A percentile compares a stretch with the other conserved stretches of the same genome.
These are phyloP conservation scores for Styela plicata DNA, from an alignment of 23 tunicate species.

Conservation along the genomic window DNA sequence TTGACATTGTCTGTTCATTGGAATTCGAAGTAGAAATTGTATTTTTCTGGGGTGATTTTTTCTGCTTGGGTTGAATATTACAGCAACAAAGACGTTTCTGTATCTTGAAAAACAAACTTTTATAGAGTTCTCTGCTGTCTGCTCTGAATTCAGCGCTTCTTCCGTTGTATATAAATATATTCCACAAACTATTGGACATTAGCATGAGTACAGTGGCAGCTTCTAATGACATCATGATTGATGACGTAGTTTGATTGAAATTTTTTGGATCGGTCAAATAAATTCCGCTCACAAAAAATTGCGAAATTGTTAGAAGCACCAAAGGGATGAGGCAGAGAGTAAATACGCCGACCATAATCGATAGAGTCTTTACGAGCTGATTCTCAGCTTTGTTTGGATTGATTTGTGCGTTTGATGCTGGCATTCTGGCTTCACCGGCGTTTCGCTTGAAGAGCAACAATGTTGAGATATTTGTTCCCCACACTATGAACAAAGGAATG, in stretches of 20 bases:
- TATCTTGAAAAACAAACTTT: background rate
- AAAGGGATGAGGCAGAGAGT: slow-evolving; percentile 33
- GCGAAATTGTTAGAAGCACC: slow-evolving; percentile 12
- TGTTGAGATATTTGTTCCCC: slow-evolving; percentile 36
- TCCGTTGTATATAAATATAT: slow-evolving; percentile 59
- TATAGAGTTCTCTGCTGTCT: background rate
- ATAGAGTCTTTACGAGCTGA: slow-evolving; percentile 32
- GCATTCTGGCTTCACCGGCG: slow-evolving; percentile 1
- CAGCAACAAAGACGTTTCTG: background rate
- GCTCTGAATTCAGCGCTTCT: slow-evolving; percentile 49
- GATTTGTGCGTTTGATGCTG: background rate
- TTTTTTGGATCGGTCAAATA: slow-evolving; percentile 15
- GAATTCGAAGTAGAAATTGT: background rate
- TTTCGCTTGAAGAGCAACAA: slow-evolving; percentile 26
- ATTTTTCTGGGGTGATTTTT: background rate
- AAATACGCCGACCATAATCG: slow-evolving; percentile 48
- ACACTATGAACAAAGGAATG: slow-evolving; percentile 45
- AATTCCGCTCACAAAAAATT: slow-evolving; percentile 18
- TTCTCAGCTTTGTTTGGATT: slow-evolving; percentile 19
- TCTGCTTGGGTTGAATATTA: background rate
- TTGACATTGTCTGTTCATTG: too few species aligned
- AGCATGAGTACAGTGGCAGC: slow-evolving; percentile 32
- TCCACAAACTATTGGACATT: slow-evolving; percentile 60
- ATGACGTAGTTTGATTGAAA: slow-evolving; percentile 23
- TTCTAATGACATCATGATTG: slow-evolving; percentile 21